Conservation (phyloP, 2,113 vertebrate species). For the Gadus macrocephalus region DNA sequence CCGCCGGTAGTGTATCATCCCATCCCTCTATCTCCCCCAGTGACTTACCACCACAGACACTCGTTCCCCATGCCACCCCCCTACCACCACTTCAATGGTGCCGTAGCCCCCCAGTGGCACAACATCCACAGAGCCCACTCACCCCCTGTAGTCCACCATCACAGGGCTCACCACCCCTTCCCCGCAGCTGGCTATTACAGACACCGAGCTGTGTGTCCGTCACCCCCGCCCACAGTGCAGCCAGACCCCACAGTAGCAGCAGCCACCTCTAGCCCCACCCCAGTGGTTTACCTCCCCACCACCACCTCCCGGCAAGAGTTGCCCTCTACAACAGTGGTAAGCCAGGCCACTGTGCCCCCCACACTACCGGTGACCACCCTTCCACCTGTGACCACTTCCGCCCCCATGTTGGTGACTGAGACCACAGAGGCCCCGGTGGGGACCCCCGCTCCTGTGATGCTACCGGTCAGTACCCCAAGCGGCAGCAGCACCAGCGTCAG, state of each 20-base stretch:
- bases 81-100: conserved; percentile 50
- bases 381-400: conserved; percentile 17
- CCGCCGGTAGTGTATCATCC: conserved; percentile 55
- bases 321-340: conserved; percentile 20
- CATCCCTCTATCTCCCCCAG: conserved; percentile 46
- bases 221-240: conserved; percentile 5
- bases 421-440: conserved; percentile 42
- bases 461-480: conserved; percentile 70
- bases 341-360: conserved; percentile 23
- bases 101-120: conserved; percentile 36
- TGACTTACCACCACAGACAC: conserved; percentile 61
- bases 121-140: conserved; percentile 44
- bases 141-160: conserved; percentile 48
- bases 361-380: conserved; percentile 29
- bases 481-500: conserved; percentile 64
- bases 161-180: conserved; percentile 27
- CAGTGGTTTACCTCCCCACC: conserved; percentile 30
- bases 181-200: conserved; percentile 29
- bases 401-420: conserved; percentile 19
- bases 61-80: conserved; percentile 37
- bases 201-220: conserved; percentile 41
- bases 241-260: conserved; percentile 32
- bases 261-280: not conserved
- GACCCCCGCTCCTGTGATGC: conserved; percentile 49
- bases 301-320: conserved; percentile 11